Percentiles rank a stretch among this genome's conserved stretches.
Evolutionary conservation across 1,140 invertebrate genomes (phyloP).

Genomic region (Lordiphosa mommai): DNA sequence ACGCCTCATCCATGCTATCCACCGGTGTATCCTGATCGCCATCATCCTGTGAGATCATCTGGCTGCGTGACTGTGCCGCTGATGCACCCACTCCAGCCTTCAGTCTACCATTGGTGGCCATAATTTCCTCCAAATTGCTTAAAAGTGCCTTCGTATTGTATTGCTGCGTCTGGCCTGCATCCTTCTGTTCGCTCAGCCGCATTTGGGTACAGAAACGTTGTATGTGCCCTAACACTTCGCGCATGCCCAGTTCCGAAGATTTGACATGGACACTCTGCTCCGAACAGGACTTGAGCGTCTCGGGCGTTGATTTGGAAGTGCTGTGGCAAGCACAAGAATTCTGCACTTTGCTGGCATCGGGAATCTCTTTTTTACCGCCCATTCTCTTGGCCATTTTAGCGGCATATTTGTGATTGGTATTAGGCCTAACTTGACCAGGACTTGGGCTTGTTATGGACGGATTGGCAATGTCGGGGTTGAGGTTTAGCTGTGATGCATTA

Average conservation of each 20-base stretch:
- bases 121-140: constrained; percentile 4
- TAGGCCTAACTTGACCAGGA: not conserved
- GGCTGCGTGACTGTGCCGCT: not conserved
- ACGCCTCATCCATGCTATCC: constrained; percentile 54
- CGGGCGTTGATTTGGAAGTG: constrained; percentile 23
- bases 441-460: not conserved
- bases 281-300: constrained; percentile 35
- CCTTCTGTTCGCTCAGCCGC: constrained; percentile 31
- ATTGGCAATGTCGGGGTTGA: not conserved
- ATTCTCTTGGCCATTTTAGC: constrained; percentile 15
- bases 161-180: constrained; percentile 7
- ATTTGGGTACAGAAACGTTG: constrained; percentile 59
- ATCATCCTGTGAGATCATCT: constrained; percentile 3
- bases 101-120: not conserved
- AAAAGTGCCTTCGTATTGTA: not conserved
- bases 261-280: constrained; percentile 43
- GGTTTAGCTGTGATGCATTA: constrained; percentile 5
- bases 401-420: not conserved
- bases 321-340: constrained; percentile 39
- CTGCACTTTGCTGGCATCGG: constrained; percentile 19
- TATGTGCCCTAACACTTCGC: constrained; percentile 57
- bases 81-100: not conserved
- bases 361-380: not conserved
- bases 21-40: constrained; percentile 31
- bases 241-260: constrained; percentile 56